Evolutionary conservation across 2,888 invertebrate species (phyloP).

Genomic region (Phania funesta): DNA sequence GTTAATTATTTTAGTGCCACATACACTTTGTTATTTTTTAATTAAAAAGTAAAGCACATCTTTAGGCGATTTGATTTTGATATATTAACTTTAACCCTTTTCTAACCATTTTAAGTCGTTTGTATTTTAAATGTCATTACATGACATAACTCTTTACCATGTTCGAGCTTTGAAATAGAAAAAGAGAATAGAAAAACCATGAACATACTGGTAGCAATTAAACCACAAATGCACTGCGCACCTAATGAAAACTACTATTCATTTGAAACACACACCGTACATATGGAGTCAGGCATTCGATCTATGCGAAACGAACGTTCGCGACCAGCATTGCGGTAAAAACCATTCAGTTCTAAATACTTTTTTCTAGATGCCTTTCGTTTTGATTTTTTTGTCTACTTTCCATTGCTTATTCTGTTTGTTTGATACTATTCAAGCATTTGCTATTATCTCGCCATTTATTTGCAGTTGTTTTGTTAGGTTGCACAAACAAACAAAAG

Average conservation of each 20-base stretch:
- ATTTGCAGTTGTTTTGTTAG: conserved; percentile 45
- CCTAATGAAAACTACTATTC: conserved; percentile 51
- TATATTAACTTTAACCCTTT: conserved; percentile 37
- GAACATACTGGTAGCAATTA: conserved; percentile 25
- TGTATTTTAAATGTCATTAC: conserved; percentile 15
- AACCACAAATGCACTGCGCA: conserved; percentile 61
- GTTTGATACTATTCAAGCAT: conserved; percentile 49
- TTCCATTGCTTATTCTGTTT: conserved; percentile 34
- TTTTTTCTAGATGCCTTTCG: not conserved
- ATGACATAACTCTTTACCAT: conserved; percentile 6
- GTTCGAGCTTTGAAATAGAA: not conserved
- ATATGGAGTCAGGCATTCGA: not conserved
- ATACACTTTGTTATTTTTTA: conserved; percentile 35
- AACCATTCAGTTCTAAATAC: conserved; percentile 39
- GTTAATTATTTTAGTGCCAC: not conserved
- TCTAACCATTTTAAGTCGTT: not conserved
- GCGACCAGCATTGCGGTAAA: conserved; percentile 66
- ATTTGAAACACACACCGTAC: not conserved
- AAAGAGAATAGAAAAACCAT: not conserved
- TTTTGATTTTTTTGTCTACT: not conserved
- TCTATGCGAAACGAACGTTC: conserved; percentile 12
- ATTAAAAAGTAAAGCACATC: conserved; percentile 58
- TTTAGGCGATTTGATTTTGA: conserved; percentile 55
- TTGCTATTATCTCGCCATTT: conserved; percentile 65
- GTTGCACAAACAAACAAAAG: not conserved